phyloP scores from a whole-genome alignment of 2,797 vertebrate species.

The Hippopotamyrus pictus region DNA sequence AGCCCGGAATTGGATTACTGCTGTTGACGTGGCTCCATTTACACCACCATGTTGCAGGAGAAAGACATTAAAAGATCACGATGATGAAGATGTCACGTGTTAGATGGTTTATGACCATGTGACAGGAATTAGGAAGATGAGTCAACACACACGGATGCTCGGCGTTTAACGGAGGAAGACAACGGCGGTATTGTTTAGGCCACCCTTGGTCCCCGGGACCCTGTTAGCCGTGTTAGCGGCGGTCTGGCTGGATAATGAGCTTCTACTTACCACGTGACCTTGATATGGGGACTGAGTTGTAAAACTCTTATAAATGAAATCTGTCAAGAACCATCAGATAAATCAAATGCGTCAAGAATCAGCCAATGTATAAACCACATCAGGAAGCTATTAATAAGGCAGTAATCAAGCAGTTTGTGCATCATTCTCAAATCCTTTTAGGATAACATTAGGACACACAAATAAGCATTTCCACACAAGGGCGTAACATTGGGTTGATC shows the following conservation, averaged over 20 bases:
- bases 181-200: background rate
- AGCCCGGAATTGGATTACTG: background rate
- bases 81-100: background rate
- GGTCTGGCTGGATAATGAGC: constrained; percentile 48
- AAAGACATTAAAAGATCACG: background rate
- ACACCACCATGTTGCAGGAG: background rate
- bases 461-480: background rate
- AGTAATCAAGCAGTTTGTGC: background rate
- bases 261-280: constrained; percentile 29
- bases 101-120: constrained; percentile 2
- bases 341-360: constrained; percentile 29
- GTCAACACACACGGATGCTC: background rate
- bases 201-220: background rate
- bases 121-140: background rate
- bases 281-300: constrained; percentile 33
- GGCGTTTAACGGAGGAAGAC: background rate
- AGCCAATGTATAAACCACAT: constrained; percentile 17
- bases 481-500: background rate
- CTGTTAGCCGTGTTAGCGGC: constrained; percentile 59
- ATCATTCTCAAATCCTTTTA: background rate
- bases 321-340: constrained; percentile 58
- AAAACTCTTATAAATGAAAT: constrained; percentile 50
- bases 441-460: background rate
- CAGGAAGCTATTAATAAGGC: background rate
- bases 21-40: background rate